Conservation (phyloP, 2,113 vertebrate genomes). For the Dicerorhinus sumatrensis region DNA sequence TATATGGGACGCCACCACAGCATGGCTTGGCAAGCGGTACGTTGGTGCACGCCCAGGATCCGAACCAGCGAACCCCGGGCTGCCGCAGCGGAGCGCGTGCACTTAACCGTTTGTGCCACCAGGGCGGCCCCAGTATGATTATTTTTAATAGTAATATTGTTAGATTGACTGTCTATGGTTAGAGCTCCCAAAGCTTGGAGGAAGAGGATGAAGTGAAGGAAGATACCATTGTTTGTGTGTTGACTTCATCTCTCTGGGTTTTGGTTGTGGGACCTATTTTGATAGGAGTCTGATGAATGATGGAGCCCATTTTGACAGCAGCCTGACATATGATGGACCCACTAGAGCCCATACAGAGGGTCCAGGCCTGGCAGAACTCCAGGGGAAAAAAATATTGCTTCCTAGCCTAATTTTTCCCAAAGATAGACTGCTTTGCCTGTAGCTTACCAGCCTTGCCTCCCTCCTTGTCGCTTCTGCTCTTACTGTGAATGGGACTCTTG, state of each 20-base stretch:
- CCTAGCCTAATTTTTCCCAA: background rate
- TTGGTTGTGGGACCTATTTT: constrained; percentile 22
- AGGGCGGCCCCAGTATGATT: background rate
- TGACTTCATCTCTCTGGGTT: background rate
- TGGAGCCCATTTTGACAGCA: background rate
- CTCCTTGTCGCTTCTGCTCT: background rate
- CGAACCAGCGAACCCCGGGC: too few species aligned
- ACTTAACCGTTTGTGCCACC: too few species aligned
- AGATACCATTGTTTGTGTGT: background rate
- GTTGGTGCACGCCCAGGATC: too few species aligned
- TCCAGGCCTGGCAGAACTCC: background rate
- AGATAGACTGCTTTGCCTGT: background rate
- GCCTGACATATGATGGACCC: background rate
- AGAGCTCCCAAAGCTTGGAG: background rate
- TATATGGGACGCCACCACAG: too few species aligned
- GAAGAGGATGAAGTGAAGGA: background rate
- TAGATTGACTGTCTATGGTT: background rate
- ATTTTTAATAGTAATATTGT: constrained; percentile 39
- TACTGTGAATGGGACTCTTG: background rate
- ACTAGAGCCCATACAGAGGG: background rate
- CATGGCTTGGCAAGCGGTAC: too few species aligned
- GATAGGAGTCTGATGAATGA: background rate
- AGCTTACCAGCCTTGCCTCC: background rate
- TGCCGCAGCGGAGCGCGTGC: too few species aligned
- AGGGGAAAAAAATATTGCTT: background rate